These are phyloP conservation scores for Brachyptera risi DNA, from an alignment of 2,888 invertebrate genomes.

Conservation along the genomic window DNA sequence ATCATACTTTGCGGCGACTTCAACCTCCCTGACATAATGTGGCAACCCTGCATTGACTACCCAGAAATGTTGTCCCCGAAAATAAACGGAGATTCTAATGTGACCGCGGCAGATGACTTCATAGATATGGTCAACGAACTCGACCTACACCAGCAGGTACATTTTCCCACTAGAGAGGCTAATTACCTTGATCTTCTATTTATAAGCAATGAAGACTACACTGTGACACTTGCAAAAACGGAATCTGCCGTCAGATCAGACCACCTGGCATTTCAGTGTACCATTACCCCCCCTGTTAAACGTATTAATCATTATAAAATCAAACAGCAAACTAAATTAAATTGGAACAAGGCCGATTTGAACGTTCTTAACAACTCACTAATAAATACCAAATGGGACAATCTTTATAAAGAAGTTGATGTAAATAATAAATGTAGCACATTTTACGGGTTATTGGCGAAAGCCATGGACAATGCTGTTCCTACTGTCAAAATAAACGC, in stretches of 20 bases:
- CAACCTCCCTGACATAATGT: background rate
- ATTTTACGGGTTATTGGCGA: background rate
- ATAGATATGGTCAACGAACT: background rate
- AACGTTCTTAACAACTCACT: background rate
- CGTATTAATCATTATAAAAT: no score
- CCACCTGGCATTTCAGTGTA: background rate
- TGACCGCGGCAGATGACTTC: background rate
- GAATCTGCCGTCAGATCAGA: background rate
- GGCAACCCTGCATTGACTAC: background rate
- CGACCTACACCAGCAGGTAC: background rate
- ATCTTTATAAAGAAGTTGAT: background rate
- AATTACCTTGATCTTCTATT: slow-evolving; percentile 3
- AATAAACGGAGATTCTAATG: background rate
- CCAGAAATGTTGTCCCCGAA: background rate
- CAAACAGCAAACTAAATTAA: no score
- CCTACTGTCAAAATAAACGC: slow-evolving; percentile 5
- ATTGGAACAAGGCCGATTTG: background rate
- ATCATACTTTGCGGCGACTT: background rate
- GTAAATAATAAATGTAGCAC: background rate
- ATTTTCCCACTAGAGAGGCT: background rate
- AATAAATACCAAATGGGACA: background rate
- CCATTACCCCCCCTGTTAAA: background rate
- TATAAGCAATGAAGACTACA: background rate
- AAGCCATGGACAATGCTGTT: background rate
- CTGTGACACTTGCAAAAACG: background rate